These are phyloP conservation scores for Mohoua ochrocephala DNA, from an alignment of 2,113 vertebrate genomes.

Conservation along the genomic window DNA sequence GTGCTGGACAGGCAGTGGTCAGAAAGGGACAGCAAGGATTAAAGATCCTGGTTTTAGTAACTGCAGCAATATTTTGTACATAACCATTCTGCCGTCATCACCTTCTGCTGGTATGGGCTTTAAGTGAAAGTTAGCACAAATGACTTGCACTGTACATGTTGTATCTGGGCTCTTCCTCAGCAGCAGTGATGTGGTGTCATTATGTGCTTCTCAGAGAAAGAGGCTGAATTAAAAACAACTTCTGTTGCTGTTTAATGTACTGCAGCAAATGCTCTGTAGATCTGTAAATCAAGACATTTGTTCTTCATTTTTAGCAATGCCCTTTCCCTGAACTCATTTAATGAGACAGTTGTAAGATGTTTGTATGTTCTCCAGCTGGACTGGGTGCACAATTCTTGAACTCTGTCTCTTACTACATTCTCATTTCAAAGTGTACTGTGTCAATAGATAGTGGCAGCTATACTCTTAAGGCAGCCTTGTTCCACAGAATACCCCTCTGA, in stretches of 20 bases:
- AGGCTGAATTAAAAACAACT: background rate
- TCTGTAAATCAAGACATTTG: conserved; percentile 50
- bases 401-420: background rate
- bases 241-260: background rate
- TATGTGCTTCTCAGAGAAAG: background rate
- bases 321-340: conserved; percentile 60
- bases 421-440: background rate
- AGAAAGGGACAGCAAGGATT: background rate
- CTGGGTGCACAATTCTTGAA: background rate
- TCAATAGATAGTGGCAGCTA: background rate
- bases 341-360: conserved; percentile 47
- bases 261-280: background rate
- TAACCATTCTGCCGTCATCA: background rate
- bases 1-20: background rate
- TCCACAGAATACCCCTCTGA: background rate
- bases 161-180: background rate
- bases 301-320: conserved; percentile 52
- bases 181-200: background rate
- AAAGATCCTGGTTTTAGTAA: background rate
- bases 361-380: conserved; percentile 56
- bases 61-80: background rate
- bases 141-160: background rate
- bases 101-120: background rate
- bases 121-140: background rate
- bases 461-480: background rate